Base-by-base conservation (phyloP, 2,888 invertebrate genomes). In the Caenorhabditis japonica region DNA sequence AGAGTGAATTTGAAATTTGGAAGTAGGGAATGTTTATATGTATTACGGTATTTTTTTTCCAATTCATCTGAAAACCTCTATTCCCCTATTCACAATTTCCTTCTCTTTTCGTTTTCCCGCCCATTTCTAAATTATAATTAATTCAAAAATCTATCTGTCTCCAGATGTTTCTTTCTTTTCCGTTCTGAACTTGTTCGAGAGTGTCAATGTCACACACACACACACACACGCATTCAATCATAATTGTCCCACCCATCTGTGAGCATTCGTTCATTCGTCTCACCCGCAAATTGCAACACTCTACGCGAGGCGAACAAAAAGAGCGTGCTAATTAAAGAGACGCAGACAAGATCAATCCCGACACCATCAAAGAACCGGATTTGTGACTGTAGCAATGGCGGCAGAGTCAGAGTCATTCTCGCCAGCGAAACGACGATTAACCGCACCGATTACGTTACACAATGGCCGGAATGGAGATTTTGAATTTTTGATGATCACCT, bases 231-330 rank as follows among this genome's bases (percentile, higher is more conserved):
- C 38, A 69, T 38, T 59, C 52, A 59, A 30, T 47, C 53, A 33
- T 69, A 69, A 69, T 69, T 69, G 69, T n/a, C 49, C 27, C 53
- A 44, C 38, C 68, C 69, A 69, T 69, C 69, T 69, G 69, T 69
- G 69, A 69, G 60, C 69, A 69, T 69, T 59, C 52, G 27, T 33
- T 36, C n/a, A 12, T 36, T 17, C 39, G 27, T 36, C 34, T 36
- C 10, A 36, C 39, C 10, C 23, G 41, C 52, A 51, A 68, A 68
- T 69, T 55, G 69, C 69, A 61, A 69, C 69, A 69, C 69, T 47
- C 25, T 13, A 13, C 49, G 34, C 47, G 23, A 4, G 13, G 33
- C 21, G 44, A 58, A n/a, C n/a, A n/a, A n/a, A n/a, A 21, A 51
- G 21, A 43, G 49, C 27, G 21, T 30, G 43, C 23, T 15, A 17